Evolutionary conservation across 2,888 invertebrate genomes (phyloP), one percentile per base, ranked within the genome.

Genomic region (Mimas tiliae): DNA sequence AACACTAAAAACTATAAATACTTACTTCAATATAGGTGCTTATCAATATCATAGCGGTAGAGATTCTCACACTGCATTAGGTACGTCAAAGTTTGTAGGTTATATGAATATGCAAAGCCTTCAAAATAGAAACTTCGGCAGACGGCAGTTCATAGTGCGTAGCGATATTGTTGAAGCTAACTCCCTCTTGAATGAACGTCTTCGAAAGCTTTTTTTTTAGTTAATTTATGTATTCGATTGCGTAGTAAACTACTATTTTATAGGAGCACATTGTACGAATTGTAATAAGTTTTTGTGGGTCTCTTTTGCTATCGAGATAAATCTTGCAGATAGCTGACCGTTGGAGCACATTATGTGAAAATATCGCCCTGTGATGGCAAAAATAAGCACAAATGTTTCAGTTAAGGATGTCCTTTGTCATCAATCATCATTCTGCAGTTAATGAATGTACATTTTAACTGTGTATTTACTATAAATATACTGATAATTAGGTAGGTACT

Each of bases 271-370:
- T 63, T 64, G 34, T 45, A 11, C 27, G 47, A 64, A 64, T 45
- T 45, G 47, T 55, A 19, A 53, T 48, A 58, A 58, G 19, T n/a
- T 48, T 34, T 65, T 58, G 19, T 65, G 53, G 42, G 42, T 55
- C 52, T 53, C 12, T 12, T 11, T 58, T 58, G 19, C 34, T 58
- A 58, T 85, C 81, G 77, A 85, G 85, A 88, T 89, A 88, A 88
- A 88, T 88, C 85, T 87, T 81, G 71, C 69, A 84, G 85, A 86
- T 86, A 84, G 83, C 80, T 79, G 81, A 82, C 81, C 77, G 78
- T 72, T 74, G 72, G 74, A 82, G 79, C 79, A 85, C 86, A 85
- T 87, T 87, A 86, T 83, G 82, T 84, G 83, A 82, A 87, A 84
- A 87, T 86, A 85, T 85, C 78, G 81, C 72, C 73, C 77, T 73